Conservation (phyloP, 2,797 vertebrate genomes). For the Poeciliopsis gracilis region DNA sequence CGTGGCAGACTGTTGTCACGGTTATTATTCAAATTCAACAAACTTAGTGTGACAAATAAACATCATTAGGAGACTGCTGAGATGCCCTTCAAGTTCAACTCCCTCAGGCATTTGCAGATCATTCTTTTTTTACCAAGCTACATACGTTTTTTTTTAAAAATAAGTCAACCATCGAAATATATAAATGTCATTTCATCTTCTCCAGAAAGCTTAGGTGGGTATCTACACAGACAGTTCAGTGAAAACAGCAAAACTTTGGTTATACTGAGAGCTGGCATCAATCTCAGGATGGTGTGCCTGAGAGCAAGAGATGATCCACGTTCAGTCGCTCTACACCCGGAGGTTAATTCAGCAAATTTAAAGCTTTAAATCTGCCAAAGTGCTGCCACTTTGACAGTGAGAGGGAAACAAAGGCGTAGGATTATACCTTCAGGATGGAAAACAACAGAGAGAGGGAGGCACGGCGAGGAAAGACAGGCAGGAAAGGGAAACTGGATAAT, state of each 20-base stretch:
- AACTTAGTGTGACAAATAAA: constrained; percentile 17
- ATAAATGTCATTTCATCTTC: constrained; percentile 34
- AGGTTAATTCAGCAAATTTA: constrained; percentile 58
- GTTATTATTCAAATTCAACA: constrained; percentile 18
- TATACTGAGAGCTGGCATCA: constrained; percentile 53
- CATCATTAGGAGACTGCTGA: constrained; percentile 24
- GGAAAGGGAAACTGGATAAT: constrained; percentile 10
- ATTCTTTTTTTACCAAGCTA: constrained; percentile 4
- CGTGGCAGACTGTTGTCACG: constrained; percentile 1
- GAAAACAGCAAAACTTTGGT: constrained; percentile 52
- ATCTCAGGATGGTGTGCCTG: constrained; percentile 46
- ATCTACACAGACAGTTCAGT: constrained; percentile 10
- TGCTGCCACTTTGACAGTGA: constrained; percentile 39
- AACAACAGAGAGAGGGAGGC: constrained; percentile 44
- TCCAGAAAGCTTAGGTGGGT: background rate
- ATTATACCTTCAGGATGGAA: constrained; percentile 54
- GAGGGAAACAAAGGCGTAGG: constrained; percentile 53
- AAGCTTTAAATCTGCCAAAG: constrained; percentile 71
- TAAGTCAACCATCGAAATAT: constrained; percentile 33
- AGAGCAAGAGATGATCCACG: constrained; percentile 54
- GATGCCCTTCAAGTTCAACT: constrained; percentile 16
- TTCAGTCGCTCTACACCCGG: constrained; percentile 30
- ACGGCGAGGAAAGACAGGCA: constrained; percentile 11
- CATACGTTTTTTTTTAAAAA: constrained; percentile 9
- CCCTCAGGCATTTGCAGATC: constrained; percentile 20